Evolutionary conservation across 2,797 vertebrate species (phyloP).

Genomic region (Falco rusticolus): DNA sequence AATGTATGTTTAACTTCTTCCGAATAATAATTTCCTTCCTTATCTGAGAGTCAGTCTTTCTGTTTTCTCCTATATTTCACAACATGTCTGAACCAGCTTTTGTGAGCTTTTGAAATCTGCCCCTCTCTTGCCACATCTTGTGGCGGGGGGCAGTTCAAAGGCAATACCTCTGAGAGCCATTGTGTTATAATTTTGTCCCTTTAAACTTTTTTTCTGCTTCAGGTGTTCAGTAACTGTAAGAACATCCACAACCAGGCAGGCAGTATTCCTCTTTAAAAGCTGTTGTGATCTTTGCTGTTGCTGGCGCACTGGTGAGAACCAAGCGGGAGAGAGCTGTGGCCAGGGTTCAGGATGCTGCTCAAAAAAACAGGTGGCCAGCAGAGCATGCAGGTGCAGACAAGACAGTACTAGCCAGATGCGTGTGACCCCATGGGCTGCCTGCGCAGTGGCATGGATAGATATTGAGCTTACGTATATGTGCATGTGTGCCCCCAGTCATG

Average conservation of each 20-base stretch:
- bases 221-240: rapidly evolving
- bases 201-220: background rate
- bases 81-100: background rate
- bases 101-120: background rate
- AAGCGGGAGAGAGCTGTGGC: background rate
- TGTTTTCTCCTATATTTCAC: background rate
- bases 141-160: background rate
- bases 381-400: rapidly evolving
- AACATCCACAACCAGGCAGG: background rate
- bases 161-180: background rate
- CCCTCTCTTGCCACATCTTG: background rate
- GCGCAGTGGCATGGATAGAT: rapidly evolving
- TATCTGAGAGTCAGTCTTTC: background rate
- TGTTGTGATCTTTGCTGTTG: background rate
- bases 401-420: too few relatives aligned
- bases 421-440: background rate
- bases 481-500: background rate
- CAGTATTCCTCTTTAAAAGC: background rate
- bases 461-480: background rate
- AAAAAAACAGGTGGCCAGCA: rapidly evolving
- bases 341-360: background rate
- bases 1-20: background rate
- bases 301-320: rapidly evolving
- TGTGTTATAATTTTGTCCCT: background rate
- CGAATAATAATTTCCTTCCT: background rate